Evolutionary conservation across 1,140 invertebrate species (phyloP), one percentile per base, ranked within the genome.

Genomic region (Philaenus spumarius): DNA sequence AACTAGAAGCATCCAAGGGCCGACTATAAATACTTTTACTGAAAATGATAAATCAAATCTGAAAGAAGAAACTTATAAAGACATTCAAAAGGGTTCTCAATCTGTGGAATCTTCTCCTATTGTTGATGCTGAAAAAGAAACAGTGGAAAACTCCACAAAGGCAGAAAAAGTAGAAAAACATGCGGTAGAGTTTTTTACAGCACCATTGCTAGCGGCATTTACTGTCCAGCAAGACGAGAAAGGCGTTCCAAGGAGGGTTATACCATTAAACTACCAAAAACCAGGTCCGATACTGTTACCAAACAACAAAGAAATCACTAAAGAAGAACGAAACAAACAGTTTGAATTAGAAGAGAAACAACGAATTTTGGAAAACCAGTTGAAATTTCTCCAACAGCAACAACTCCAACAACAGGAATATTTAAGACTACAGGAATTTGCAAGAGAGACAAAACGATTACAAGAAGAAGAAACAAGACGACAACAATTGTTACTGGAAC

Each of bases 161-260:
- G 24, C 47, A 51, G 47, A 48, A 23, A 60, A 62, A 62, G 37
- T 55, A 15, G 26, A 58, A 40, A 53, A 40, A 26, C 57, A 59
- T 63, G 84, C 87, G 54, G 86, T 91, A 11, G 87, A 88, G 67
- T 88, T 91, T 46, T 87, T 86, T 66, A 81, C 83, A 61, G 86
- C 87, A 4, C 86, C 88, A 0, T 66, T 91, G 26, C 83, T 90
- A 1, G 86, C 86, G 1, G 87, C 88, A 0, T 91, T 91, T 64
- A 90, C 88, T 0, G 85, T 91, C 1, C 85, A 90, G 63, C 84
- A 90, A 69, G 87, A 91, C 65, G 84, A 83, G 48, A 75, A 77
- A 24, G 88, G 88, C 1, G 66, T 84, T 15, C 85, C 87, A 0
- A 84, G 85, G 59, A 87, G 82, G 67, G 84, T 90, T 1, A 83